Percentiles rank a stretch among this genome's conserved stretches.
Evolutionary conservation across 2,113 vertebrate genomes (phyloP).

Genomic region (Felis chaus): DNA sequence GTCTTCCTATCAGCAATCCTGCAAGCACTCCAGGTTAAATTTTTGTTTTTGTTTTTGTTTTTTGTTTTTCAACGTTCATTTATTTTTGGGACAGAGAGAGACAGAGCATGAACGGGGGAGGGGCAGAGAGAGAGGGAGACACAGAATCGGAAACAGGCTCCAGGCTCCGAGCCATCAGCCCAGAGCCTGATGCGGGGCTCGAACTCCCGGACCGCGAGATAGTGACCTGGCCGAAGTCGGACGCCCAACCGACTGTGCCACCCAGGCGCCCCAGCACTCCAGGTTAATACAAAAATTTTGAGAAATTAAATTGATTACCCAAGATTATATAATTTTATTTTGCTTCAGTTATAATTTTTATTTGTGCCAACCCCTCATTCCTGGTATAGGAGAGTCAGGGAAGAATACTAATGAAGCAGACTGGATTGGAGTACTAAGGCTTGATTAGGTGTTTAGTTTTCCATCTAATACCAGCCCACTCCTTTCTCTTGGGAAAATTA

Average conservation of each 20-base stretch:
- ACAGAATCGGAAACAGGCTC: too few relatives aligned
- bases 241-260: too few relatives aligned
- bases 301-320: neutral
- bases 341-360: constrained; percentile 9
- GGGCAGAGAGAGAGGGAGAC: too few relatives aligned
- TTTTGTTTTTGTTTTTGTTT: too few relatives aligned
- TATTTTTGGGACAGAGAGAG: too few relatives aligned
- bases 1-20: neutral
- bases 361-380: neutral
- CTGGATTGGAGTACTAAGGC: neutral
- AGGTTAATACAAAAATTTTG: neutral
- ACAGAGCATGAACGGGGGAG: too few relatives aligned
- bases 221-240: too few relatives aligned
- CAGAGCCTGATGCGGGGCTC: too few relatives aligned
- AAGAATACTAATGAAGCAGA: neutral
- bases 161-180: too few relatives aligned
- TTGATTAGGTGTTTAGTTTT: neutral
- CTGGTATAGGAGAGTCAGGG: neutral
- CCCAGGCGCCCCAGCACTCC: neutral
- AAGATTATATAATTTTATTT: constrained; percentile 2
- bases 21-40: neutral
- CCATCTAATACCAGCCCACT: neutral
- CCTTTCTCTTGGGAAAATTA: neutral
- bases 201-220: too few relatives aligned
- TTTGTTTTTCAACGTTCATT: too few relatives aligned